Evolutionary conservation across 2,797 vertebrate species (phyloP).

Genomic region (Tadarida brasiliensis): DNA sequence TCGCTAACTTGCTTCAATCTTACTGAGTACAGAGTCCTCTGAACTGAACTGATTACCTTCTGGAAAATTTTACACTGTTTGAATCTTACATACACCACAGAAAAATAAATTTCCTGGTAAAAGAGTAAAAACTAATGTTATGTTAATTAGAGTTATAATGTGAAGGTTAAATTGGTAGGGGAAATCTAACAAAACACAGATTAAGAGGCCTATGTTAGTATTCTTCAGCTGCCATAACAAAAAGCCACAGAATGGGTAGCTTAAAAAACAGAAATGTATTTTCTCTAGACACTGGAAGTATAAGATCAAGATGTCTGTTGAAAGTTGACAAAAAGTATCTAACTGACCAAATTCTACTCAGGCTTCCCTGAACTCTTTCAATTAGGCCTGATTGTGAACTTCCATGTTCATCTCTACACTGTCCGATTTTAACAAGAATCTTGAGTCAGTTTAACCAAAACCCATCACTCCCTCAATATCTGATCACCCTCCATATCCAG

Average conservation of each 20-base stretch:
- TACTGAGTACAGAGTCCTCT: not conserved
- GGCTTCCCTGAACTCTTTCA: not conserved
- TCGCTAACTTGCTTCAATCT: not conserved
- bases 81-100: not conserved
- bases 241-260: not conserved
- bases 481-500: not conserved
- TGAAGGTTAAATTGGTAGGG: not conserved
- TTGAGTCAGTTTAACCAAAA: not conserved
- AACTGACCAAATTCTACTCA: not conserved
- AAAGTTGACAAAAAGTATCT: not conserved
- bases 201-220: not conserved
- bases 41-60: not conserved
- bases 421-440: not conserved
- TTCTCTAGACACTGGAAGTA: not conserved
- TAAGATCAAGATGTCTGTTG: not conserved
- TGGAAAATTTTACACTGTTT: not conserved
- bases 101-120: not conserved
- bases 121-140: not conserved
- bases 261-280: not conserved
- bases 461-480: not conserved
- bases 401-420: not conserved
- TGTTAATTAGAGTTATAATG: not conserved
- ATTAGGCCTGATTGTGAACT: not conserved
- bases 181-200: not conserved
- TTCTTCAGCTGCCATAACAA: not conserved